Evolutionary conservation across 2,888 invertebrate genomes (phyloP).

Genomic region (Lamellibrachia satsuma): DNA sequence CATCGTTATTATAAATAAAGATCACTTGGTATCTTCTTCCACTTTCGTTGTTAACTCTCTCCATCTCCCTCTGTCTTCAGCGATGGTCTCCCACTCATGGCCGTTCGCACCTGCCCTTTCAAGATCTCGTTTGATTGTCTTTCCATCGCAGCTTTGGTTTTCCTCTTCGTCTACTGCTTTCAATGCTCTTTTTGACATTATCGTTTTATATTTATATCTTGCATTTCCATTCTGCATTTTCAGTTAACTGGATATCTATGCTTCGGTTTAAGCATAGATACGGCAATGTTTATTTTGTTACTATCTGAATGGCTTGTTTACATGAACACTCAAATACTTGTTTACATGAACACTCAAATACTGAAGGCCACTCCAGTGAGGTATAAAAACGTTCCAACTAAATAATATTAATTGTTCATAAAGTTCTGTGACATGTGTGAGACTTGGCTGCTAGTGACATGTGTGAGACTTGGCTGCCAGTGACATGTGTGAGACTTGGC

Average conservation of each 20-base stretch:
- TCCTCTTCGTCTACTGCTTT: too few species aligned
- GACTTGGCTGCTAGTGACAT: background rate
- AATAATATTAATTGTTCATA: background rate
- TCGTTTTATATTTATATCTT: background rate
- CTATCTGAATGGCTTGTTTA: background rate
- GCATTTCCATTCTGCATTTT: background rate
- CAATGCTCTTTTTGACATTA: background rate
- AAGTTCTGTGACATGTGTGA: background rate
- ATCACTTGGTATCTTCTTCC: too few species aligned
- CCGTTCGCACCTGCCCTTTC: too few species aligned
- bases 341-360: background rate
- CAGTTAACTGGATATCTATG: background rate
- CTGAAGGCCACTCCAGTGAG: background rate
- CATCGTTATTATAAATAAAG: too few species aligned
- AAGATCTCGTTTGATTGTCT: too few species aligned
- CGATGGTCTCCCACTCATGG: too few species aligned
- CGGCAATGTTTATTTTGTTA: background rate
- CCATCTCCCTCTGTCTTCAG: too few species aligned
- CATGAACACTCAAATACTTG: background rate
- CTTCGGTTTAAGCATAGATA: background rate
- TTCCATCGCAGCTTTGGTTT: too few species aligned
- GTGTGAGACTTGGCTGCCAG: background rate
- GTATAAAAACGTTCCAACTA: background rate
- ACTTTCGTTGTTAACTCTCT: too few species aligned
- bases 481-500: background rate